Base-by-base conservation (phyloP, 2,888 invertebrate genomes). In the Falcaria lacertinaria region DNA sequence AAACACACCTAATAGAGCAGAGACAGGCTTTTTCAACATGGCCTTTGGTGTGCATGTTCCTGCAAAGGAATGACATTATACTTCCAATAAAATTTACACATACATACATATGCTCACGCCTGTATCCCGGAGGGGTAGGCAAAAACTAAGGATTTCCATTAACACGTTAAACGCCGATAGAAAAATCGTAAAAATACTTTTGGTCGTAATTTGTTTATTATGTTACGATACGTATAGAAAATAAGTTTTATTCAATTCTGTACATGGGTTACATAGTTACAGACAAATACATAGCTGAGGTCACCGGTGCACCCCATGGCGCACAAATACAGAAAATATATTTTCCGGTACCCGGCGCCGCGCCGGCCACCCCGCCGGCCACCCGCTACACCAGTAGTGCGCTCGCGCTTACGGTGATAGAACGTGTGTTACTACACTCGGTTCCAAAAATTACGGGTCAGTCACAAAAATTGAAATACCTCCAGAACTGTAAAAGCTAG, bases 221-320 rank as follows among this genome's bases (percentile, higher is more conserved):
- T 51, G 47, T 53, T 54, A 52, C 44, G 47, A 54, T 52, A 54
- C 51, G 51, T 52, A 54, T 52, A 51, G 49, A 54, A 53, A 48
- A 42, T 40, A 35, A 52, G 50, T 57, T 54, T 57, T 50, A 59
- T 55, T 53, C 50, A 57, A 60, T 55, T 54, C 52, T 54, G 56
- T 48, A 52, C 49, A 50, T 54, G 53, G 53, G 52, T 57, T 57
- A 53, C 52, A 54, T 53, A 54, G 55, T 54, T 57, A 55, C 46
- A 57, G 57, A 54, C 52, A 60, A 60, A 56, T 53, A 56, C 45
- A 50, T 54, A 54, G 50, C 54, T 55, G 57, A 57, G 57, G 56
- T 55, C 56, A 57, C 57, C 58, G 56, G 57, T 58, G 54, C 54
- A 52, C 58, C 54, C 58, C 55, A 57, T 52, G 57, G 60, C 57